Percentiles rank a stretch among this genome's conserved stretches.
These are phyloP conservation scores for Otis tarda DNA, from an alignment of 2,113 vertebrate genomes.

Conservation along the genomic window DNA sequence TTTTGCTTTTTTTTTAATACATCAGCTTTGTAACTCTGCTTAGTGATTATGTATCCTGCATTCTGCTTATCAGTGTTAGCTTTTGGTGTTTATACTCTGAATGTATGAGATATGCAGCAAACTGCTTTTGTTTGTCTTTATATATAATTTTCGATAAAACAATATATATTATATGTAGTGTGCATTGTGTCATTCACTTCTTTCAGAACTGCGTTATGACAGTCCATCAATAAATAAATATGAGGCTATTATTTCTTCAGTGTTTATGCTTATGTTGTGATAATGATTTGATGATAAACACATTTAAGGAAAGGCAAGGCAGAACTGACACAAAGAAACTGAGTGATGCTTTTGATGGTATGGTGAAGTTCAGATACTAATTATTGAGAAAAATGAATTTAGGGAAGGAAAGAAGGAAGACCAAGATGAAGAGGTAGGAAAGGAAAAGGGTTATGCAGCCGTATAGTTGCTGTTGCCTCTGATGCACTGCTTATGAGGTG, in stretches of 20 bases:
- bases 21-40: background rate
- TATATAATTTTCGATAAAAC: slow-evolving; percentile 8
- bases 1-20: background rate
- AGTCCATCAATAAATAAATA: slow-evolving; percentile 52
- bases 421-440: background rate
- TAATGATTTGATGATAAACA: slow-evolving; percentile 36
- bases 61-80: slow-evolving; percentile 11
- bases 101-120: background rate
- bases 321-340: background rate
- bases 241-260: background rate
- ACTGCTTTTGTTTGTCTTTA: slow-evolving; percentile 40
- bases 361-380: background rate
- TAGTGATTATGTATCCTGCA: background rate
- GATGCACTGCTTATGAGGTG: background rate
- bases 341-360: background rate
- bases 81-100: slow-evolving; percentile 6
- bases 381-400: background rate
- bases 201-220: slow-evolving; percentile 52
- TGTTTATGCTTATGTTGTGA: background rate
- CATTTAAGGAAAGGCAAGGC: background rate
- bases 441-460: background rate
- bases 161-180: background rate
- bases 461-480: background rate
- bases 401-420: background rate
- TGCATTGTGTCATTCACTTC: background rate